Percentiles rank a stretch among this genome's conserved stretches.
Evolutionary conservation across 2,888 invertebrate genomes (phyloP).

Genomic region (Melanotus villosus): DNA sequence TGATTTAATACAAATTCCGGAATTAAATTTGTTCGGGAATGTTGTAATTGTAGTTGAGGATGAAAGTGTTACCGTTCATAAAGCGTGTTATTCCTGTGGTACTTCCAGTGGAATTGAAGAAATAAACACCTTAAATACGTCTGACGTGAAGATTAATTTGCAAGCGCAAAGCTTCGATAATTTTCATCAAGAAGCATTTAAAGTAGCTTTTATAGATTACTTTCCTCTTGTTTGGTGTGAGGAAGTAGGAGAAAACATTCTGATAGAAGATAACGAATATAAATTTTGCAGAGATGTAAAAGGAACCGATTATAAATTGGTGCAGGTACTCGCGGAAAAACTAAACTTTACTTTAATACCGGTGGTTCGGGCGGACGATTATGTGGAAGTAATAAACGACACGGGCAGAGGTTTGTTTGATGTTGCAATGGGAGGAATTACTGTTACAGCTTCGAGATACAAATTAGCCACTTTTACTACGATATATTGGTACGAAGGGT

Average conservation of each 20-base stretch:
- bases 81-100: slow-evolving; percentile 4
- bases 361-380: slow-evolving; percentile 6
- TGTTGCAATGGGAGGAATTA: slow-evolving; percentile 34
- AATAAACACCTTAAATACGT: background rate
- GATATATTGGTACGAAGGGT: slow-evolving; percentile 41
- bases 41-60: background rate
- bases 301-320: slow-evolving; percentile 18
- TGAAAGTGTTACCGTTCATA: background rate
- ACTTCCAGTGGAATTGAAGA: background rate
- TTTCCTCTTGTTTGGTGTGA: slow-evolving; percentile 28
- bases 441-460: slow-evolving; percentile 36
- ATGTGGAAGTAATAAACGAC: slow-evolving; percentile 12
- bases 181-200: slow-evolving; percentile 15
- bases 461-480: slow-evolving; percentile 40
- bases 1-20: background rate
- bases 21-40: background rate
- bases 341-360: slow-evolving; percentile 19
- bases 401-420: slow-evolving; percentile 16
- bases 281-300: background rate
- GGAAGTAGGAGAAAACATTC: background rate
- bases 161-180: background rate
- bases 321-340: background rate
- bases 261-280: background rate
- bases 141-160: background rate
- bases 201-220: slow-evolving; percentile 23